Percentiles rank a stretch among this genome's conserved stretches.
Conservation (phyloP, 2,797 vertebrate genomes). For the Schizopygopsis malacanthus region DNA sequence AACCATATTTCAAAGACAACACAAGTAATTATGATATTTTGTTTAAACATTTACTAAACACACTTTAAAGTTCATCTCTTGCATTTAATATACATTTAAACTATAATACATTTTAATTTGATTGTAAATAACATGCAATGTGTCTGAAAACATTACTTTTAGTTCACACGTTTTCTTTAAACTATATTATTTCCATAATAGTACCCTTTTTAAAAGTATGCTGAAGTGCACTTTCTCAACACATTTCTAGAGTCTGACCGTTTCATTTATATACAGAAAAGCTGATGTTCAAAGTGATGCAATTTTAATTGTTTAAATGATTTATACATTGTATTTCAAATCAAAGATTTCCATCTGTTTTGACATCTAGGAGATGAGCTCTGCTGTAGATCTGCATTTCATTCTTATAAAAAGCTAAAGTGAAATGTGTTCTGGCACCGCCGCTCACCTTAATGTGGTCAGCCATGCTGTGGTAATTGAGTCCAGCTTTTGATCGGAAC, state of each 20-base stretch:
- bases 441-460: constrained; percentile 82
- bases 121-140: background rate
- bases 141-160: background rate
- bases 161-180: background rate
- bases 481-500: constrained; percentile 96
- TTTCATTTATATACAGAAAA: background rate
- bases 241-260: background rate
- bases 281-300: background rate
- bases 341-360: background rate
- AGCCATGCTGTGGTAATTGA: constrained; percentile 97
- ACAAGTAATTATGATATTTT: background rate
- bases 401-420: background rate
- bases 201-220: no score
- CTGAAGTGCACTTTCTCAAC: background rate
- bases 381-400: background rate
- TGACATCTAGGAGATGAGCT: background rate
- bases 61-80: background rate
- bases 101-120: background rate
- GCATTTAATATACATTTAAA: background rate
- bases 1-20: background rate
- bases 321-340: background rate
- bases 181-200: background rate
- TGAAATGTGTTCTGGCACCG: background rate
- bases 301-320: background rate
- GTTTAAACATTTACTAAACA: background rate